These are phyloP conservation scores for Gonioctena quinquepunctata DNA, from an alignment of 1,140 invertebrate genomes.

Conservation along the genomic window DNA sequence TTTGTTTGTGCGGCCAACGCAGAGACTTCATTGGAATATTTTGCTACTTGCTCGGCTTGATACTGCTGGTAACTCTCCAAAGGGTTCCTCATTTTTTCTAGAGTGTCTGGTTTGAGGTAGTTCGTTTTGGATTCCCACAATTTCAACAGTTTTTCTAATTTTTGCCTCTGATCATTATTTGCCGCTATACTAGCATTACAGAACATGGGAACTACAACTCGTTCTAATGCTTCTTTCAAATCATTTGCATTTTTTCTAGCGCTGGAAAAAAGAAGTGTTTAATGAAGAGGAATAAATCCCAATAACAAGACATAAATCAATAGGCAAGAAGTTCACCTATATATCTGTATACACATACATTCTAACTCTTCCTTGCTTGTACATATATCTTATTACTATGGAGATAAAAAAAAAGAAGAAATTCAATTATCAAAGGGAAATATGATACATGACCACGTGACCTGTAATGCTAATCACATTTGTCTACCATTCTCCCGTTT, in stretches of 20 bases:
- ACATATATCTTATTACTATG: no score
- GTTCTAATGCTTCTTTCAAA: constrained; percentile 88
- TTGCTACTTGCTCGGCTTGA: constrained; percentile 78
- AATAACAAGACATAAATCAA: no score
- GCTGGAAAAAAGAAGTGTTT: constrained; percentile 67
- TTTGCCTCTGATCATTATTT: constrained; percentile 83
- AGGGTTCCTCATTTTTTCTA: constrained; percentile 82
- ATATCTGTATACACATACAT: no score
- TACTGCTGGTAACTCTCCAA: constrained; percentile 80
- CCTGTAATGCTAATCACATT: no score
- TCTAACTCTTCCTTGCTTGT: no score
- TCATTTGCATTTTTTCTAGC: constrained; percentile 92
- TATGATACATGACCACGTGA: no score
- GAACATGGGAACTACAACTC: constrained; percentile 95
- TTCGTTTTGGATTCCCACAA: constrained; percentile 96
- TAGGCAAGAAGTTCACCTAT: no score
- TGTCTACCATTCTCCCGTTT: no score
- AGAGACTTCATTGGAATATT: constrained; percentile 73
- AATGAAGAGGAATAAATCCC: no score
- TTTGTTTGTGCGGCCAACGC: constrained; percentile 61
- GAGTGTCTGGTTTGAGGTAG: constrained; percentile 84
- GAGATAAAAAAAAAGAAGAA: no score
- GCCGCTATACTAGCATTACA: constrained; percentile 84
- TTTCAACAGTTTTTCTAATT: constrained; percentile 88
- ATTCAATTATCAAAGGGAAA: no score